phyloP scores from a whole-genome alignment of 2,888 invertebrate species.

The Pherbina coryleti region DNA sequence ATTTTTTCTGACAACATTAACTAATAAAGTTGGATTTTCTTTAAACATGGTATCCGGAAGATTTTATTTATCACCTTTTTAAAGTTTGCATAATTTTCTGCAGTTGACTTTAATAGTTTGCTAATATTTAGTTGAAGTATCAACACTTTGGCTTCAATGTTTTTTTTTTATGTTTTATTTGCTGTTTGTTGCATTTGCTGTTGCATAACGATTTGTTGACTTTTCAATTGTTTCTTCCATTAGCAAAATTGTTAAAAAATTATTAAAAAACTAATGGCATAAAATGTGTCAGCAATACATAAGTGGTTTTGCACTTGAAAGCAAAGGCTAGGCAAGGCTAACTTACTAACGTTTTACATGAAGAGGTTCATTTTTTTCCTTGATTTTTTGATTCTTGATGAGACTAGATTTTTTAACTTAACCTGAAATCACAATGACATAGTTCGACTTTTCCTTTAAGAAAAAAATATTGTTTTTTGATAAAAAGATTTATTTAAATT shows the following conservation, averaged over 20 bases:
- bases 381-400: too few species aligned
- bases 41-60: constrained; percentile 36
- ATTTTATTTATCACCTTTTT: constrained; percentile 7
- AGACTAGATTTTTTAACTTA: too few species aligned
- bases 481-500: too few species aligned
- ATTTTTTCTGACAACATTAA: not conserved
- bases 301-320: too few species aligned
- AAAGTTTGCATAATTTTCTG: constrained; percentile 19
- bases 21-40: not conserved
- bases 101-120: constrained; percentile 2
- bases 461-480: too few species aligned
- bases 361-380: too few species aligned
- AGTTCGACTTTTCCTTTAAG: too few species aligned
- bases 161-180: not conserved
- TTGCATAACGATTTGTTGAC: constrained; percentile 35
- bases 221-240: constrained; percentile 39
- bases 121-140: constrained; percentile 23
- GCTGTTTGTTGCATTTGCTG: constrained; percentile 18
- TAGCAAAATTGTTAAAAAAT: not conserved
- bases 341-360: too few species aligned
- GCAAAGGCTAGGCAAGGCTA: too few species aligned
- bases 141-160: not conserved
- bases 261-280: not conserved
- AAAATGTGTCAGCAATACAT: not conserved
- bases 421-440: too few species aligned